Conservation (phyloP, 2,888 invertebrate species). For the Caenorhabditis sulstoni region DNA sequence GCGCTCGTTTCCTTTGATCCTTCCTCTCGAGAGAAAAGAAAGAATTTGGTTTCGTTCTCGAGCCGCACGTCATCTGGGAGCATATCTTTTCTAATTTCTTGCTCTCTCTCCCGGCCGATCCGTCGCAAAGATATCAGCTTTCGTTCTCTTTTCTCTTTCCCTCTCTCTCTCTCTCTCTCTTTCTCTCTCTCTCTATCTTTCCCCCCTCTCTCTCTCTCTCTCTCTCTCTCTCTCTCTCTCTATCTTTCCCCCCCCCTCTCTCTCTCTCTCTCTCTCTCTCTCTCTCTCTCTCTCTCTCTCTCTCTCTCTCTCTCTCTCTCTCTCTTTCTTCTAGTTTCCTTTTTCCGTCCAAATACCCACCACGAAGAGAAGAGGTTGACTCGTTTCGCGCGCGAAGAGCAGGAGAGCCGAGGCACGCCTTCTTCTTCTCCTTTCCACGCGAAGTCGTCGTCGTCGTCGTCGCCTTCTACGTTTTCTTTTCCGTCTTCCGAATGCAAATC, state of each 20-base stretch:
- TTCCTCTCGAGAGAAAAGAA: not conserved
- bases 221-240: constrained; percentile 2
- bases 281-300: too few relatives aligned
- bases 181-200: not conserved
- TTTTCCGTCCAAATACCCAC: constrained; percentile 36
- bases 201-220: constrained; percentile 14
- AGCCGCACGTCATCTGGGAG: constrained; percentile 5
- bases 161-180: constrained; percentile 6
- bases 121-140: constrained; percentile 48
- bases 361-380: constrained; percentile 4
- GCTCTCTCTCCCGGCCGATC: constrained; percentile 23
- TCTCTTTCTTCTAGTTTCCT: constrained; percentile 1
- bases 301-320: constrained; percentile 3
- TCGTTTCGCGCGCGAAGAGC: not conserved
- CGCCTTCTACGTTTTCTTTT: constrained; percentile 21
- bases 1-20: not conserved
- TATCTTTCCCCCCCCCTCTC: not conserved
- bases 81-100: constrained; percentile 28
- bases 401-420: too few relatives aligned
- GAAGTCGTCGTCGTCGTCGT: not conserved
- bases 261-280: not conserved
- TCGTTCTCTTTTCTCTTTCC: constrained; percentile 13
- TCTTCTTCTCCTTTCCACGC: not conserved
- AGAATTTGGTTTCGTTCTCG: constrained; percentile 6
- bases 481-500: constrained; percentile 46